Evolutionary conservation across 2,797 vertebrate species (phyloP), one percentile per base, ranked within the genome.

Genomic region (Pterois miles): DNA sequence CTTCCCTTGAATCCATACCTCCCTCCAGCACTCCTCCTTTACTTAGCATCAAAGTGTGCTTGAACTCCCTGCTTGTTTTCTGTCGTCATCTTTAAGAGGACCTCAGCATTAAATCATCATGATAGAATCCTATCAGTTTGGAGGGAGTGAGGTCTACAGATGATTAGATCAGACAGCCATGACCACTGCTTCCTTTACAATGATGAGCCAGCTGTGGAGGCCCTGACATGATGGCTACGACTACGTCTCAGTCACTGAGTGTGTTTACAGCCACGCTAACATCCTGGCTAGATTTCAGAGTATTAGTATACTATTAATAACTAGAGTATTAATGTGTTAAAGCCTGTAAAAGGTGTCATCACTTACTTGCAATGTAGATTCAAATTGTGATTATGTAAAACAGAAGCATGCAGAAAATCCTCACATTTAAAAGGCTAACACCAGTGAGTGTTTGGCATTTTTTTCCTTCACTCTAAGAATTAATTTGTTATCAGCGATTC

Each of bases 41-140:
- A 71, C 69, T 83, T 10, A 68, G 58, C 85, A 74, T 74, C 68
- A 76, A 73, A 78, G 77, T 71, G 50, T 40, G 40, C 48, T 16
- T 25, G 13, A 81, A 57, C 53, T 50, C 64, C 5, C 22, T 27
- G 18, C 62, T 22, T 7, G 40, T 78, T 73, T 62, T 40, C 62
- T 25, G 6, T 4, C 36, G 0, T 76, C 52, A 6, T 58, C 63
- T 65, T 53, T 57, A 46, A 48, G 54, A 36, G 9, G 18, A 43
- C 54, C 46, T 50, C 22, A 1, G 36, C 36, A 1, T 58, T 74
- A 69, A 64, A 57, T n/a, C n/a, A n/a, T 64, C 23, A 23, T 48
- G 25, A 60, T 16, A 14, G 27, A 68, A 25, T 34, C 3, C 46
- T 59, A 34, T 68, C 33, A 27, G n/a, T 65, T 65, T 5, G 9